phyloP scores from a whole-genome alignment of 2,113 vertebrate genomes.

The Sinocyclocheilus grahami region DNA sequence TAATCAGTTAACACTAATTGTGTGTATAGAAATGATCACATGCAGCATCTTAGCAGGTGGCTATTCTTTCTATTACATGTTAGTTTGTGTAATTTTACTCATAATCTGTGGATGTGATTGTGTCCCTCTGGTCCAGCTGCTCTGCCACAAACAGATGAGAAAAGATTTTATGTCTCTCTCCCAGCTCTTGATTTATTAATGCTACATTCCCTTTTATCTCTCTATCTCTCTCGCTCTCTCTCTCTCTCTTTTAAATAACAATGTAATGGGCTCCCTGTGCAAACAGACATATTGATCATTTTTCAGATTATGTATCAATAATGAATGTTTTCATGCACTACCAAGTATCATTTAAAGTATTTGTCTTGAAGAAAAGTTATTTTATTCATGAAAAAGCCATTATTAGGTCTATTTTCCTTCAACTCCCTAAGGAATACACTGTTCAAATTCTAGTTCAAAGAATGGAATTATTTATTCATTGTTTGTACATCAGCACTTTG shows the following conservation, averaged over 20 bases:
- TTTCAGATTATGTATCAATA: conserved; percentile 39
- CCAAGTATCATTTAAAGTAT: conserved; percentile 44
- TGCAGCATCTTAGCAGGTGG: not conserved
- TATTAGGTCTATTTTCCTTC: conserved; percentile 45
- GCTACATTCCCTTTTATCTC: conserved; percentile 29
- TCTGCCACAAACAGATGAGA: not conserved
- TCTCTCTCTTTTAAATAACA: conserved; percentile 22
- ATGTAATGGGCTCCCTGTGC: not conserved
- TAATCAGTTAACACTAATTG: conserved; percentile 6
- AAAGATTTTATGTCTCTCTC: not conserved
- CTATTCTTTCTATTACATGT: not conserved
- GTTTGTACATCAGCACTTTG: conserved; percentile 43
- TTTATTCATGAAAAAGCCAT: conserved; percentile 53
- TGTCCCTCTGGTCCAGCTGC: not conserved
- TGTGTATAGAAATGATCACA: not conserved
- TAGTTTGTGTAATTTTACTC: not conserved
- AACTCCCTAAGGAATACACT: conserved; percentile 5
- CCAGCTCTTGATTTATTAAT: conserved; percentile 33
- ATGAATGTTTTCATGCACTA: conserved; percentile 35
- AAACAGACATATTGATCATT: conserved; percentile 29
- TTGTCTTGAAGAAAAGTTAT: conserved; percentile 33
- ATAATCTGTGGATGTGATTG: not conserved
- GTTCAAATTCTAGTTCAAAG: conserved; percentile 38
- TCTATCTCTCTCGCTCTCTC: not conserved
- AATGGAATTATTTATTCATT: conserved; percentile 51